Evolutionary conservation across 2,113 vertebrate genomes (phyloP).

Genomic region (Megalops atlanticus): DNA sequence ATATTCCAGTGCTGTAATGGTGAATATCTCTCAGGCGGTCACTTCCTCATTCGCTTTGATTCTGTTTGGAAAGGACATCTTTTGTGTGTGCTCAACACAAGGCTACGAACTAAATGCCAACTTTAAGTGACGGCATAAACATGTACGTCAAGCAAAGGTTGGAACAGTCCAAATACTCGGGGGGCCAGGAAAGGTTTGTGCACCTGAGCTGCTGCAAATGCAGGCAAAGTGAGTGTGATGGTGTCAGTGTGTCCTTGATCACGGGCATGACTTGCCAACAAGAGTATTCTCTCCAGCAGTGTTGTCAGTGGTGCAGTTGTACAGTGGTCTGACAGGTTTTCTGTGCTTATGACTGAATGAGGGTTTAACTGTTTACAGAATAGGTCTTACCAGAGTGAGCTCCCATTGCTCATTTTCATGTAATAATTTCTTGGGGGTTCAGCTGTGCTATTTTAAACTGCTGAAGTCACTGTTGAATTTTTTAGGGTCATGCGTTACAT

Average conservation of each 20-base stretch:
- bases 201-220: not conserved
- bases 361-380: not conserved
- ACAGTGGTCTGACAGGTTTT: constrained; percentile 31
- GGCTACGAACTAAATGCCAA: not conserved
- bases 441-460: constrained; percentile 18
- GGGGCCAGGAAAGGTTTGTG: not conserved
- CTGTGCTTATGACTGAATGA: constrained; percentile 23
- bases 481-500: constrained; percentile 44
- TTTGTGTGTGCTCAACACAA: not conserved
- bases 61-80: not conserved
- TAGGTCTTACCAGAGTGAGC: not conserved
- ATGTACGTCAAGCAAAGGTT: not conserved
- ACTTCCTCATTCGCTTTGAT: too few species aligned
- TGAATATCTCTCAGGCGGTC: too few species aligned
- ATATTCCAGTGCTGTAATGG: too few species aligned
- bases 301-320: constrained; percentile 23
- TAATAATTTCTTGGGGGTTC: not conserved
- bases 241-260: not conserved
- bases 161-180: not conserved
- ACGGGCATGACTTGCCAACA: constrained; percentile 12
- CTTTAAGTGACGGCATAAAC: not conserved
- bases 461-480: constrained; percentile 39
- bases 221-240: not conserved
- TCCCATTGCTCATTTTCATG: not conserved
- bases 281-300: constrained; percentile 21